A percentile compares a stretch with the other conserved stretches of the same genome.
Evolutionary conservation across 2,888 invertebrate genomes (phyloP).

Genomic region (Thumatha senex): DNA sequence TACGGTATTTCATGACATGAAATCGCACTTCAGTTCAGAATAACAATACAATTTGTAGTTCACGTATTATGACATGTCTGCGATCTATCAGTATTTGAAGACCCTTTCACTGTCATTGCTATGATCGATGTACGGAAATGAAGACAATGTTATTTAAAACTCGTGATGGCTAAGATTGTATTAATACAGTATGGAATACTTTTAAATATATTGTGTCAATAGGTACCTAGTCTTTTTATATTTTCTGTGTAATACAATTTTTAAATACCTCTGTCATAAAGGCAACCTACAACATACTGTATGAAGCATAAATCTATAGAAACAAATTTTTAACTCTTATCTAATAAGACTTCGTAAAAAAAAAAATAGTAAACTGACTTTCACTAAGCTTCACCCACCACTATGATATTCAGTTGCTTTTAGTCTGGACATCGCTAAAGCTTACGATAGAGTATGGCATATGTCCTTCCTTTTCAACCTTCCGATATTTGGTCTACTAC

Average conservation of each 20-base stretch:
- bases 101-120: slow-evolving; percentile 72
- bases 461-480: no score
- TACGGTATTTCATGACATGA: slow-evolving; percentile 3
- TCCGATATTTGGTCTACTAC: no score
- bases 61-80: slow-evolving; percentile 68
- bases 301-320: no score
- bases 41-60: slow-evolving; percentile 54
- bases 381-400: no score
- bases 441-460: neutral
- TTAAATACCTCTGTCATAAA: no score
- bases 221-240: neutral
- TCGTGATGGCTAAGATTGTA: slow-evolving; percentile 46
- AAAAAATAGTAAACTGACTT: no score
- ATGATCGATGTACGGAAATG: slow-evolving; percentile 82
- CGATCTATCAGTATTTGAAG: slow-evolving; percentile 81
- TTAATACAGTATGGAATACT: neutral
- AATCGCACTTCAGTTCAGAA: slow-evolving; percentile 18
- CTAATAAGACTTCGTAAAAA: no score
- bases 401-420: no score
- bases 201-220: neutral
- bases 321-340: no score
- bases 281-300: no score
- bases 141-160: slow-evolving; percentile 79
- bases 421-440: neutral
- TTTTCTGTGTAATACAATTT: neutral